phyloP scores from a whole-genome alignment of 2,113 vertebrate genomes.

The Bujurquina vittata region DNA sequence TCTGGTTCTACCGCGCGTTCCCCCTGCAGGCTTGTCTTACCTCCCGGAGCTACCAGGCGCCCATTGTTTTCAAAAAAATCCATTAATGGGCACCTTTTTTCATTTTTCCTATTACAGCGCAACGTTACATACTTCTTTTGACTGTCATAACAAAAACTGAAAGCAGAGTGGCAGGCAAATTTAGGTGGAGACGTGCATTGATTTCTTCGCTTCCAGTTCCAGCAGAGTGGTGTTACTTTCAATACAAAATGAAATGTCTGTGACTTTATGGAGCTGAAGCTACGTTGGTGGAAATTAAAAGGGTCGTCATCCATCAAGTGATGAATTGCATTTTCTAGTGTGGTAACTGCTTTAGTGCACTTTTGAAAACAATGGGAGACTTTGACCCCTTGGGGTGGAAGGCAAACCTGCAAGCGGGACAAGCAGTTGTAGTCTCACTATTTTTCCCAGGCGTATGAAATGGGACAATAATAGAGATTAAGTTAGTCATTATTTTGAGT shows the following conservation, averaged over 20 bases:
- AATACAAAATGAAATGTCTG: conserved; percentile 51
- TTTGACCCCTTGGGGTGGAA: conserved; percentile 36
- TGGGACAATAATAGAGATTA: background rate
- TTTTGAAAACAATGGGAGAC: conserved; percentile 54
- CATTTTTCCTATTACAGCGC: conserved; percentile 16
- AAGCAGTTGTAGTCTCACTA: background rate
- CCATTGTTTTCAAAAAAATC: conserved; percentile 52
- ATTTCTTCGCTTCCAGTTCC: conserved; percentile 54
- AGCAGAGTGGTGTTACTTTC: conserved; percentile 39
- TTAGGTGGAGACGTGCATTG: conserved; percentile 45
- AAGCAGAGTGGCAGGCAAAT: conserved; percentile 29
- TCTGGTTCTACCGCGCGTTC: background rate
- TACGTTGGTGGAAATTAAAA: conserved; percentile 58
- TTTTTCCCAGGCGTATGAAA: background rate
- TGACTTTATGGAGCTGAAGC: conserved; percentile 38
- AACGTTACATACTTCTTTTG: conserved; percentile 43
- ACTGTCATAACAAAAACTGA: conserved; percentile 60
- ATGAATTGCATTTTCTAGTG: conserved; percentile 53
- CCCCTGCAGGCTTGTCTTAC: conserved; percentile 21
- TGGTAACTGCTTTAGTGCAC: conserved; percentile 54
- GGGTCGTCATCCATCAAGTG: conserved; percentile 66
- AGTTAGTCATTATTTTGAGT: background rate
- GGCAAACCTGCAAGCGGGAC: conserved; percentile 25
- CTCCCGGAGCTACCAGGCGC: conserved; percentile 25
- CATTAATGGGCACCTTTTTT: conserved; percentile 51